A percentile compares a stretch with the other conserved stretches of the same genome.
Evolutionary conservation across 2,888 invertebrate species (phyloP).

Genomic region (Nezara viridula): DNA sequence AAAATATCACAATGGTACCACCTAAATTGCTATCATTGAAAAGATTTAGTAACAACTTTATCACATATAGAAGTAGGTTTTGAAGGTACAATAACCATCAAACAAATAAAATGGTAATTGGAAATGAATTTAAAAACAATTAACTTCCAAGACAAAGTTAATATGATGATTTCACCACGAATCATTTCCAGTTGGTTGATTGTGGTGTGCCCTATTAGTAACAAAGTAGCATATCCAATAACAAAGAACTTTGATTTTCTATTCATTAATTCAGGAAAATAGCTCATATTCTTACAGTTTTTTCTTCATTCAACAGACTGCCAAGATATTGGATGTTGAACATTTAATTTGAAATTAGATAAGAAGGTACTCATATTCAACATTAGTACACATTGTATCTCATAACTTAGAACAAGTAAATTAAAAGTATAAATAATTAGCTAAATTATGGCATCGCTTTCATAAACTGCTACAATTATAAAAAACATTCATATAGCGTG

Average conservation of each 20-base stretch:
- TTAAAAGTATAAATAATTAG: background rate
- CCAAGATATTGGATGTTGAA: background rate
- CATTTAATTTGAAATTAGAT: too few relatives aligned
- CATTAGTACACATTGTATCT: background rate
- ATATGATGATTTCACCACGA: background rate
- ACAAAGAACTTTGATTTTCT: background rate
- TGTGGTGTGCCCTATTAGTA: background rate
- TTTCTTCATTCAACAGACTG: background rate
- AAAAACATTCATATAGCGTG: background rate
- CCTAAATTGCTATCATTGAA: constrained; percentile 18
- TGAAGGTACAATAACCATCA: background rate
- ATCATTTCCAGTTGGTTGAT: background rate
- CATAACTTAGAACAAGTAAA: background rate
- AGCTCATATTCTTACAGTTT: background rate
- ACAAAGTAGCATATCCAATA: too few relatives aligned
- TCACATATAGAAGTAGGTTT: constrained; percentile 1
- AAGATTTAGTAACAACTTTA: constrained; percentile 39
- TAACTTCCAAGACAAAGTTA: background rate
- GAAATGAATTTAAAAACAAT: background rate
- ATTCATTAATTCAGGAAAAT: background rate
- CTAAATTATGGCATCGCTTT: background rate
- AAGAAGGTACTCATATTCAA: too few relatives aligned
- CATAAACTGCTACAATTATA: background rate
- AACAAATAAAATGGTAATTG: background rate
- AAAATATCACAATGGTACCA: constrained; percentile 41